Conservation (phyloP, 1,140 invertebrate genomes). For the Procambarus virginalis region DNA sequence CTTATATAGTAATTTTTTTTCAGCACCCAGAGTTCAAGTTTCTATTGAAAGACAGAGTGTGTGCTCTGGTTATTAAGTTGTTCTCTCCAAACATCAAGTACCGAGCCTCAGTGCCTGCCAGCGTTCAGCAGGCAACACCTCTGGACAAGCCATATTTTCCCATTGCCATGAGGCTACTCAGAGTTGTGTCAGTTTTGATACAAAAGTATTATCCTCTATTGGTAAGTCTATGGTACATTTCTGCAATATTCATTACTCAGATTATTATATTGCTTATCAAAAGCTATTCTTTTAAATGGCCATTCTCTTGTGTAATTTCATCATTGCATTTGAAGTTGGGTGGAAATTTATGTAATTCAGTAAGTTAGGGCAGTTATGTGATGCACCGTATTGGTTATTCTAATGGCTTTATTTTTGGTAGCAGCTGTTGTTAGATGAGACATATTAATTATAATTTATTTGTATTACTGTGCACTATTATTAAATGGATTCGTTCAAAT, state of each 20-base stretch:
- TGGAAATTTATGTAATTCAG: no score
- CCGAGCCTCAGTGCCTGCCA: constrained; percentile 77
- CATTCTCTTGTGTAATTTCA: no score
- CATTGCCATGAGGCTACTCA: constrained; percentile 93
- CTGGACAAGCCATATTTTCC: constrained; percentile 96
- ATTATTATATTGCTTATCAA: not conserved
- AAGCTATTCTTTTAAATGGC: no score
- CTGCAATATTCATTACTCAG: not conserved
- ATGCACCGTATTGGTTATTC: no score
- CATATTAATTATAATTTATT: no score
- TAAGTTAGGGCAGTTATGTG: no score
- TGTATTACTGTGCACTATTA: no score
- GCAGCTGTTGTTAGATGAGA: no score
- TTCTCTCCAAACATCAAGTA: constrained; percentile 98
- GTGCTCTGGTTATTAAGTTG: constrained; percentile 96
- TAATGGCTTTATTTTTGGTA: no score
- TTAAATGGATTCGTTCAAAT: no score
- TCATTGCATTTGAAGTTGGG: no score
- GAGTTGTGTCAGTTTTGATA: constrained; percentile 94
- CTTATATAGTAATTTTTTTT: constrained; percentile 71
- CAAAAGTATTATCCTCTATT: constrained; percentile 94
- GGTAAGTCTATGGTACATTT: constrained; percentile 78
- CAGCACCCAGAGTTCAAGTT: constrained; percentile 96
- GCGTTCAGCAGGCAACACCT: constrained; percentile 78
- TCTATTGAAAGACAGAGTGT: constrained; percentile 95